These are phyloP conservation scores for Vandiemenella viatica DNA, from an alignment of 2,888 invertebrate genomes.

Conservation along the genomic window DNA sequence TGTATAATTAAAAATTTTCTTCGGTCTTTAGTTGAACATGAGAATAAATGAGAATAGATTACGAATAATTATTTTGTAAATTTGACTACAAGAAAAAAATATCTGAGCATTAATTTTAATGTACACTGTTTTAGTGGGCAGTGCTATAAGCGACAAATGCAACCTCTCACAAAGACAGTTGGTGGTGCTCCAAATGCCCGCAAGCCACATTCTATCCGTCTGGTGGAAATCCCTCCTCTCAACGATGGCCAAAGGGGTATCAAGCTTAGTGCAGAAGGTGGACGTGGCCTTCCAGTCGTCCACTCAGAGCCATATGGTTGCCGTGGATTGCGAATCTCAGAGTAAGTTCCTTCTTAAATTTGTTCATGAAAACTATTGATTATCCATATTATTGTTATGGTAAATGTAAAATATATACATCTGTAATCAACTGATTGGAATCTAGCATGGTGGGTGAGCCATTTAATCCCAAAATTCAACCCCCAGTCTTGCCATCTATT, in stretches of 20 bases:
- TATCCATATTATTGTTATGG: too few relatives aligned
- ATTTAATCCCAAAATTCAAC: too few relatives aligned
- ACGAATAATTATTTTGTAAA: too few relatives aligned
- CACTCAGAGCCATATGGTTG: conserved; percentile 25
- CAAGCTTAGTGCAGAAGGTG: conserved; percentile 42
- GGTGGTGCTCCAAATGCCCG: conserved; percentile 35
- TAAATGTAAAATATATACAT: too few relatives aligned
- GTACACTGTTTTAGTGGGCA: conserved; percentile 44
- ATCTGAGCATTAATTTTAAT: too few relatives aligned
- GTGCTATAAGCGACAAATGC: conserved; percentile 61
- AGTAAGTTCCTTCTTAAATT: conserved; percentile 34
- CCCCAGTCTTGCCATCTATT: too few relatives aligned
- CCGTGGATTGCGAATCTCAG: conserved; percentile 52
- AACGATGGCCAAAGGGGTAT: conserved; percentile 43
- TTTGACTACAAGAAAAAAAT: too few relatives aligned
- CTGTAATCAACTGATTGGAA: too few relatives aligned
- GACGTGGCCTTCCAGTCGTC: conserved; percentile 29
- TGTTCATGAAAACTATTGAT: too few relatives aligned
- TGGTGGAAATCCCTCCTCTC: conserved; percentile 61
- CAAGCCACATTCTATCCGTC: conserved; percentile 65
- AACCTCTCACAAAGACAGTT: conserved; percentile 37
- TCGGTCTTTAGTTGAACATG: not conserved
- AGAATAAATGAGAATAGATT: not conserved
- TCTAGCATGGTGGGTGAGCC: too few relatives aligned
- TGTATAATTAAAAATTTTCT: too few relatives aligned